phyloP scores from a whole-genome alignment of 1,140 invertebrate genomes.

The Polyergus mexicanus region DNA sequence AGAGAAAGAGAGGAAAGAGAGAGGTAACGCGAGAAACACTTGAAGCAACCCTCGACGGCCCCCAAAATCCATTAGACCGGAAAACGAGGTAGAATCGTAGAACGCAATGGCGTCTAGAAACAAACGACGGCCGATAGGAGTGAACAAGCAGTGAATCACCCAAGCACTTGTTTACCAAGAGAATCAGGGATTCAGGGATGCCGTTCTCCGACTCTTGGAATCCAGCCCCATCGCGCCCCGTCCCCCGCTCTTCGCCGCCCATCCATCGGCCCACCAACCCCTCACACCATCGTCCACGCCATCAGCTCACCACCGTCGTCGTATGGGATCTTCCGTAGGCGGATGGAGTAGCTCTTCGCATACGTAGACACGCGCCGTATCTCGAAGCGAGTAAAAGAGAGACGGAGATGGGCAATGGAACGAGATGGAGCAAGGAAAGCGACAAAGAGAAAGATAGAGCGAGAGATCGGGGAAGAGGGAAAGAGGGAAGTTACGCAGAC shows the following conservation, averaged over 20 bases:
- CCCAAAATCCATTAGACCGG: conserved; percentile 81
- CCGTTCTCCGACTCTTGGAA: conserved; percentile 78
- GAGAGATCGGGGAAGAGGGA: conserved; percentile 11
- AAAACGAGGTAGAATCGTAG: conserved; percentile 83
- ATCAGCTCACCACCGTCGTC: conserved; percentile 58
- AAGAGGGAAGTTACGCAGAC: conserved; percentile 62
- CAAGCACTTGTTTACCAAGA: conserved; percentile 86
- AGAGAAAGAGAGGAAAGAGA: background rate
- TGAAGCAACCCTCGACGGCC: conserved; percentile 53
- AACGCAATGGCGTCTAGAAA: conserved; percentile 84
- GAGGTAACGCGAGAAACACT: conserved; percentile 54
- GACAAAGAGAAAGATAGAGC: conserved; percentile 7
- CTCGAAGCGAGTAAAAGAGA: conserved; percentile 41
- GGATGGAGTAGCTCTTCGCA: conserved; percentile 57
- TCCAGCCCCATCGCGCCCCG: conserved; percentile 75
- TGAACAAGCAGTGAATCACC: conserved; percentile 86
- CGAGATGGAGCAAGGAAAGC: background rate
- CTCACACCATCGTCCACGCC: conserved; percentile 45
- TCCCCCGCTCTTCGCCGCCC: conserved; percentile 49
- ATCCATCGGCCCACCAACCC: conserved; percentile 41
- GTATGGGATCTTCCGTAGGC: conserved; percentile 48
- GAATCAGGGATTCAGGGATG: conserved; percentile 85
- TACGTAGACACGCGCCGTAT: conserved; percentile 57
- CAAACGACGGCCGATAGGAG: conserved; percentile 85
- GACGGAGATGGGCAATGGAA: conserved; percentile 24